Percentiles rank a stretch among this genome's conserved stretches.
Conservation (phyloP, 2,797 vertebrate species). For the Setipinna tenuifilis region DNA sequence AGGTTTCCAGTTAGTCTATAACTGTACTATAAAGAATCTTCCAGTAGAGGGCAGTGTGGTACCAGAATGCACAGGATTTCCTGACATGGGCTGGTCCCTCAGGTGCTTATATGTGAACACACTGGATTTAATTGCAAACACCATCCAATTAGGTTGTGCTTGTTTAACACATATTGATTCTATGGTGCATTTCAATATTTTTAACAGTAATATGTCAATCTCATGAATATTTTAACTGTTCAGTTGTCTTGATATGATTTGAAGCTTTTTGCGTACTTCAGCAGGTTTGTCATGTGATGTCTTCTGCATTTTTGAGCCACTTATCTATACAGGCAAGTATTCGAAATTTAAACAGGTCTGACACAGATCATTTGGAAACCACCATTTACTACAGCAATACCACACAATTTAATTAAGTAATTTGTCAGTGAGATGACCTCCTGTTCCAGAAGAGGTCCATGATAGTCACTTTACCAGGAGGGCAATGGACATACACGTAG, state of each 20-base stretch:
- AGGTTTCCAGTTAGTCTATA: background rate
- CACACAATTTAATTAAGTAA: background rate
- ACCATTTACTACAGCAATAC: too few species aligned
- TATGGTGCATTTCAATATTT: too few species aligned
- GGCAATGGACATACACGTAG: background rate
- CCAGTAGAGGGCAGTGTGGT: constrained; percentile 14
- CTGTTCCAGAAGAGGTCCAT: background rate
- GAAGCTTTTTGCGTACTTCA: background rate
- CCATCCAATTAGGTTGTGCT: background rate
- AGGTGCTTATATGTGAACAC: background rate
- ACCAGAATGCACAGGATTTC: background rate
- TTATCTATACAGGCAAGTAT: too few species aligned
- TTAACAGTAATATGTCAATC: too few species aligned
- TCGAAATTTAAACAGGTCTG: background rate
- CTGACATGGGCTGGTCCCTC: background rate
- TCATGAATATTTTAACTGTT: too few species aligned
- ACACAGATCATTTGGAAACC: background rate
- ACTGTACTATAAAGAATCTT: background rate
- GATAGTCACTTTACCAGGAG: background rate
- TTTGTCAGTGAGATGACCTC: background rate
- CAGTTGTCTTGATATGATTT: too few species aligned
- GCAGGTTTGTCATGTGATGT: too few species aligned
- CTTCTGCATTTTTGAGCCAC: too few species aligned
- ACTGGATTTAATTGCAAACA: background rate
- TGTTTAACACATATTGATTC: background rate